phyloP scores from a whole-genome alignment of 2,797 vertebrate species.

The Miichthys miiuy region DNA sequence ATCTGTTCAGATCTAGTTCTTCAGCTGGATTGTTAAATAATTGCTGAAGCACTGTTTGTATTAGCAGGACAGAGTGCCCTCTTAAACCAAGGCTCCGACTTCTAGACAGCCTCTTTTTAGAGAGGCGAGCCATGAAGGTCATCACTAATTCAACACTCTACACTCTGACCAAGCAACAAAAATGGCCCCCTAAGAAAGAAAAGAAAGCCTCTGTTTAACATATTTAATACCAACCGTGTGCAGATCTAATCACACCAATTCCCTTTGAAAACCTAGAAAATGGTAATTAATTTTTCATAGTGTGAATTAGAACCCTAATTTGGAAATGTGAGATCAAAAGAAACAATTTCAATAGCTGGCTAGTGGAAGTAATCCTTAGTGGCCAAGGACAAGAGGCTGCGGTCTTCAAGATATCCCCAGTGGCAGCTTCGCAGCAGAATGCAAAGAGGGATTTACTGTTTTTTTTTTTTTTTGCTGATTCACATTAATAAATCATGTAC shows the following conservation, averaged over 20 bases:
- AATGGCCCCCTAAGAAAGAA: conserved; percentile 50
- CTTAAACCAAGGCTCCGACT: conserved; percentile 57
- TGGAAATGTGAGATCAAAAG: conserved; percentile 92
- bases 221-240: conserved; percentile 78
- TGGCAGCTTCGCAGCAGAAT: conserved; percentile 67
- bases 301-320: conserved; percentile 93
- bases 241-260: conserved; percentile 81
- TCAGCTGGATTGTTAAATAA: conserved; percentile 57
- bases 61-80: conserved; percentile 37
- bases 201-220: conserved; percentile 57
- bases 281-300: conserved; percentile 92
- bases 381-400: conserved; percentile 69
- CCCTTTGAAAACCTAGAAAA: conserved; percentile 90
- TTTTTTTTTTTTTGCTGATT: conserved; percentile 55
- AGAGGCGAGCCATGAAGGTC: conserved; percentile 79
- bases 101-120: conserved; percentile 41
- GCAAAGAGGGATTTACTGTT: conserved; percentile 52
- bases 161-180: conserved; percentile 73
- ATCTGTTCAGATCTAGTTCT: conserved; percentile 45
- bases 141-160: conserved; percentile 88
- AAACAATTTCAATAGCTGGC: conserved; percentile 82
- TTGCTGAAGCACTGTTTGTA: conserved; percentile 59
- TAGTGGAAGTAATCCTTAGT: conserved; percentile 85
- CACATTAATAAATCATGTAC: conserved; percentile 66
- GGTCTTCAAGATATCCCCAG: conserved; percentile 60